These are phyloP conservation scores for Micromussa lordhowensis DNA, from an alignment of 92 coral and sea anemone species.

Conservation along the genomic window DNA sequence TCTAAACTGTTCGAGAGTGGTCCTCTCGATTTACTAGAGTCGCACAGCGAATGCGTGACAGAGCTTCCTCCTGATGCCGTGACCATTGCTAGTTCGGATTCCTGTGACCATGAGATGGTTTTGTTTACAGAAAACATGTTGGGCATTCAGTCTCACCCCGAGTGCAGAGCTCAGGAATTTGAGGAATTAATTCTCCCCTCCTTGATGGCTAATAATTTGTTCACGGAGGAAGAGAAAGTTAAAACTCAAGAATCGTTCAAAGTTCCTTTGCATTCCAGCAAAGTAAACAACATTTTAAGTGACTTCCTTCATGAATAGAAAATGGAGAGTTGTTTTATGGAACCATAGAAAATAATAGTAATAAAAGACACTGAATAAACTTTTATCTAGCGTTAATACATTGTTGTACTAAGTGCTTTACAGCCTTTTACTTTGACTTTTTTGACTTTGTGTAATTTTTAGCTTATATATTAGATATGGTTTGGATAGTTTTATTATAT, in stretches of 20 bases:
- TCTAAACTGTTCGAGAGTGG: slow-evolving; percentile 64
- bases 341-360: no score
- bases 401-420: no score
- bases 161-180: slow-evolving; percentile 64
- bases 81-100: slow-evolving; percentile 69
- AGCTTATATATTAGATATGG: no score
- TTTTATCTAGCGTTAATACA: no score
- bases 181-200: slow-evolving; percentile 69
- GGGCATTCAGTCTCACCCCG: slow-evolving; percentile 87
- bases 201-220: slow-evolving; percentile 40
- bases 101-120: slow-evolving; percentile 84
- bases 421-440: no score
- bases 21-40: slow-evolving; percentile 66
- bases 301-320: slow-evolving; percentile 41
- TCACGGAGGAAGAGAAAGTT: slow-evolving; percentile 51
- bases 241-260: slow-evolving; percentile 54
- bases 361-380: no score
- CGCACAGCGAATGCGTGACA: slow-evolving; percentile 82
- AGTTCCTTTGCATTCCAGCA: slow-evolving; percentile 48
- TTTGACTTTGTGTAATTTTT: no score
- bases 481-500: no score
- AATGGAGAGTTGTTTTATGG: background rate
- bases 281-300: slow-evolving; percentile 40
- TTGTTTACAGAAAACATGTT: slow-evolving; percentile 72
- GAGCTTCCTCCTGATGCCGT: slow-evolving; percentile 76